Evolutionary conservation across 2,113 vertebrate species (phyloP).

Genomic region (Atlantisia rogersi): DNA sequence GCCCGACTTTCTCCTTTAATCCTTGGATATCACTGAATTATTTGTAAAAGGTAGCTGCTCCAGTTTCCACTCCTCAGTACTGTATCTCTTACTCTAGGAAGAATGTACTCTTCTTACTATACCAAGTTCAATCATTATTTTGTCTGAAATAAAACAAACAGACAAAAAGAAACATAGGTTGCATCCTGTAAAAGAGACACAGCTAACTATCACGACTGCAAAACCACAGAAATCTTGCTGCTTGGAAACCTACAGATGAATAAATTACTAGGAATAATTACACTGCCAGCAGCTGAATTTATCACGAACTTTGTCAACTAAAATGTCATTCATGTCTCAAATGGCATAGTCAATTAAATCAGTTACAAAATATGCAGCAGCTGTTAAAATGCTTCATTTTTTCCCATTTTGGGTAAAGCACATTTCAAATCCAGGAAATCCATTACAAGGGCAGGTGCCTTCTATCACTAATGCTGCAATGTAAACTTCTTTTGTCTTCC

Average conservation of each 20-base stretch:
- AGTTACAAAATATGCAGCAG: background rate
- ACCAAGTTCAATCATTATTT: background rate
- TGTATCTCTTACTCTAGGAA: background rate
- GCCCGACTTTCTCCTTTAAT: background rate
- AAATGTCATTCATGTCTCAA: slow-evolving; percentile 28
- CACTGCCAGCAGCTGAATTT: background rate
- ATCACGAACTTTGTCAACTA: background rate
- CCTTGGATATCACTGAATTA: background rate
- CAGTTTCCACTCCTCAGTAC: background rate
- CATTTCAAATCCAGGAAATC: background rate
- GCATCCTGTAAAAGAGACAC: background rate
- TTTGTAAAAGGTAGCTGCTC: background rate
- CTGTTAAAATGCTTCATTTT: background rate
- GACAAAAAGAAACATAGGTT: background rate
- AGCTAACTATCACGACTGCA: background rate
- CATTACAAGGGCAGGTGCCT: background rate
- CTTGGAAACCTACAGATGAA: background rate
- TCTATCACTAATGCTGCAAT: background rate
- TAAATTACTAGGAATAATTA: background rate
- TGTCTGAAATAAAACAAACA: background rate
- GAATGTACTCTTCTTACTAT: background rate
- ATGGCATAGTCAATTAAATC: background rate
- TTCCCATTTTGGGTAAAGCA: background rate
- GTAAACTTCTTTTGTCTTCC: background rate
- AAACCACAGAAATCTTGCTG: background rate